Conservation (phyloP, 2,797 vertebrate species). For the Danio jaintianensis region DNA sequence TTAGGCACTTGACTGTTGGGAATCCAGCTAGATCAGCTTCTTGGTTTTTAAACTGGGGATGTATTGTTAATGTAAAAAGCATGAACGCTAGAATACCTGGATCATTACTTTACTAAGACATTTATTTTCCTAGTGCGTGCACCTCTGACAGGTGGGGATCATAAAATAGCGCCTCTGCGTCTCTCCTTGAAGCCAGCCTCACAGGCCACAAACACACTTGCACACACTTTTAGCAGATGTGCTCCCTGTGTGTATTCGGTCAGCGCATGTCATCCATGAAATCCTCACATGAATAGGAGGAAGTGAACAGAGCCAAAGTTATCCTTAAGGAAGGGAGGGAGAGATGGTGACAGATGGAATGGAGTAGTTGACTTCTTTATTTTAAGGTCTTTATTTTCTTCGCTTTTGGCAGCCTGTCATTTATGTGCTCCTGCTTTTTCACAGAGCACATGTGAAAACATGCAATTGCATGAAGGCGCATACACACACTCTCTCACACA, state of each 20-base stretch:
- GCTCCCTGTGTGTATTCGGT: conserved; percentile 66
- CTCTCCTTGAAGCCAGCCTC: conserved; percentile 40
- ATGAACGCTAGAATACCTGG: conserved; percentile 15
- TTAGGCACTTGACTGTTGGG: neutral
- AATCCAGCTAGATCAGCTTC: neutral
- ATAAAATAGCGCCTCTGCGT: conserved; percentile 62
- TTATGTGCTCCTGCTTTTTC: conserved; percentile 44
- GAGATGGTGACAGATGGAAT: conserved; percentile 70
- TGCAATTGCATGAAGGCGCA: conserved; percentile 48
- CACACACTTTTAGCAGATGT: conserved; percentile 66
- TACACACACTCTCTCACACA: neutral
- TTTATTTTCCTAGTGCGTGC: conserved; percentile 53
- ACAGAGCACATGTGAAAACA: conserved; percentile 46
- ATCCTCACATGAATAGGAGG: conserved; percentile 65
- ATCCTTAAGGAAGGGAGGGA: conserved; percentile 58
- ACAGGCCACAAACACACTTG: conserved; percentile 24
- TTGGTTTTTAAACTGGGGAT: neutral
- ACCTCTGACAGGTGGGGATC: conserved; percentile 54
- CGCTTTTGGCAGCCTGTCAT: conserved; percentile 69
- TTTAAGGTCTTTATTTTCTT: conserved; percentile 66
- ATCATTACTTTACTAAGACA: conserved; percentile 29
- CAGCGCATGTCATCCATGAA: conserved; percentile 68
- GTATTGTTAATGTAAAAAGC: conserved; percentile 1
- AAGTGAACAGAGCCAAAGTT: conserved; percentile 67
- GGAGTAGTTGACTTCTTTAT: conserved; percentile 72